Conservation (phyloP, 2,888 invertebrate genomes). For the Cristatella mucedo region DNA sequence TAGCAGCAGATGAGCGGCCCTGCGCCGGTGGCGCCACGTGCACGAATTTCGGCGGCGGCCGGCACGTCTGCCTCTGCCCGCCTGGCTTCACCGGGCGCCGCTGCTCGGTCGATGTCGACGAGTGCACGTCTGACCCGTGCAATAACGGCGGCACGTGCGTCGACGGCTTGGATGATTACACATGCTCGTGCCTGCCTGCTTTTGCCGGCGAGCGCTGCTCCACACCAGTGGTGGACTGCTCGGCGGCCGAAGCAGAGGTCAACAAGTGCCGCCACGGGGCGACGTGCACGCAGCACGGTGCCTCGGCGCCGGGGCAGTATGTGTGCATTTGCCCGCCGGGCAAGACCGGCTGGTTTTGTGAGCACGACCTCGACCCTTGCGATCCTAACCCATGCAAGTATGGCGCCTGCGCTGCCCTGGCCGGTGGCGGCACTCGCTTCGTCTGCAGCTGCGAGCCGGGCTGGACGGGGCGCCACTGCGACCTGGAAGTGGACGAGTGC, state of each 20-base stretch:
- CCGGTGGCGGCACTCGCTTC: conserved; percentile 15
- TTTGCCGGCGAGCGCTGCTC: neutral
- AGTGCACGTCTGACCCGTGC: neutral
- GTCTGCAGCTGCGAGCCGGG: conserved; percentile 13
- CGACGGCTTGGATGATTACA: neutral
- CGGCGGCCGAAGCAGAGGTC: no score
- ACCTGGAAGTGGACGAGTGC: conserved; percentile 18
- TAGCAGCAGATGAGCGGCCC: conserved; percentile 42
- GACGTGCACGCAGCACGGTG: no score
- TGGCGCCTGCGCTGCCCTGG: conserved; percentile 11
- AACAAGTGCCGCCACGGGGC: no score
- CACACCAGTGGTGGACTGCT: no score
- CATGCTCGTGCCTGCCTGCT: neutral
- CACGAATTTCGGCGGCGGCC: no score
- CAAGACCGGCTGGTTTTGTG: conserved; percentile 19
- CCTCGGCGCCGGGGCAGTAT: conserved; percentile 21
- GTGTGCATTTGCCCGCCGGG: conserved; percentile 23
- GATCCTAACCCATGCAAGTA: conserved; percentile 14
- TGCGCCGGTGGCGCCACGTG: conserved; percentile 44
- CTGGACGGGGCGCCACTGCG: conserved; percentile 8
- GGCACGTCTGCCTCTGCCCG: conserved; percentile 6
- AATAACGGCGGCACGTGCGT: neutral
- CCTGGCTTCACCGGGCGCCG: conserved; percentile 1
- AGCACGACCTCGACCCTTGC: neutral
- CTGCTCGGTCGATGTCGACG: conserved; percentile 1